Evolutionary conservation across 2,113 vertebrate genomes (phyloP).

Genomic region (Lamprologus tigripictilis): DNA sequence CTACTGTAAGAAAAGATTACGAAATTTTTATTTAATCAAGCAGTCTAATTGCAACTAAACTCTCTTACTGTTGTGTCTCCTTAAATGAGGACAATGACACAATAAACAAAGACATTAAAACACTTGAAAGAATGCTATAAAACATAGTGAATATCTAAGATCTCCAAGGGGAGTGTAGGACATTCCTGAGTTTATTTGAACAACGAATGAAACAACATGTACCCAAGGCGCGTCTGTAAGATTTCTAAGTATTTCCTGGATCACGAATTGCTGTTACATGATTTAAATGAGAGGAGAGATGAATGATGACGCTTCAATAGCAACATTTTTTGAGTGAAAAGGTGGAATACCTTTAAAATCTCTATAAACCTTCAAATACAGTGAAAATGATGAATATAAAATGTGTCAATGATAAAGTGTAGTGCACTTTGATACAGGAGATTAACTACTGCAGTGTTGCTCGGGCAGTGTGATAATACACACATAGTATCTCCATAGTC

Average conservation of each 20-base stretch:
- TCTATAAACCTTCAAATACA: not conserved
- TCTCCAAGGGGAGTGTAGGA: not conserved
- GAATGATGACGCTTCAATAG: not conserved
- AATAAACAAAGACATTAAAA: not conserved
- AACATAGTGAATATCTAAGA: not conserved
- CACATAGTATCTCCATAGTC: not conserved
- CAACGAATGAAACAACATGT: not conserved
- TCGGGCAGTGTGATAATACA: not conserved
- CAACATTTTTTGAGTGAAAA: not conserved
- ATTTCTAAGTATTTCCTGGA: not conserved
- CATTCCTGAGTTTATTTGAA: not conserved
- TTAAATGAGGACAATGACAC: not conserved
- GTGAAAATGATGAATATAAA: not conserved
- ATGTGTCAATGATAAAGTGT: not conserved
- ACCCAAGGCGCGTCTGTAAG: not conserved
- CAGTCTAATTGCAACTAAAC: not conserved
- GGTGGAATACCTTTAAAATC: not conserved
- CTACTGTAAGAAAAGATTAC: not conserved
- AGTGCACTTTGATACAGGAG: not conserved
- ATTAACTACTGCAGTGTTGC: not conserved
- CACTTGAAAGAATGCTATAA: not conserved
- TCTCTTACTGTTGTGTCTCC: not conserved
- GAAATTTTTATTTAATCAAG: not conserved
- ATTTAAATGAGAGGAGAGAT: not conserved
- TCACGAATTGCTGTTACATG: not conserved